Evolutionary conservation across 2,797 vertebrate species (phyloP), one percentile per base, ranked within the genome.

Genomic region (Orientallactaga sibirica): DNA sequence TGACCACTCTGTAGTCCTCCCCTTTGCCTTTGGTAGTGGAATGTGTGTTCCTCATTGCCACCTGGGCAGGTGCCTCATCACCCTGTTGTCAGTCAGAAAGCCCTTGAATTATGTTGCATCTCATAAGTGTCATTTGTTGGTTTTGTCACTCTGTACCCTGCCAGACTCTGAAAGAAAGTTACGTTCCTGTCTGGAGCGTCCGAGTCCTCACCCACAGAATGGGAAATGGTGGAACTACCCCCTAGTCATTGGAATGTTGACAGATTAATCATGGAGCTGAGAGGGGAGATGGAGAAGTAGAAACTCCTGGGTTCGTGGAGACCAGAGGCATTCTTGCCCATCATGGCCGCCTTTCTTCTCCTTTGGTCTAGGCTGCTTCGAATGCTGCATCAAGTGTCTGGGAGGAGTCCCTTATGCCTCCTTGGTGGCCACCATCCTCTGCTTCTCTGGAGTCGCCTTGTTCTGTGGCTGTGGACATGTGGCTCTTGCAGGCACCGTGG

Each of bases 361-460:
- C 93, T 55, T 97, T 97, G 96, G 97, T 98, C 94, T 98, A 99
- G 99, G 99, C 98, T 99, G 99, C 98, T 99, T 99, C 93, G 99
- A 99, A 98, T 99, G 99, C 99, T 99, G 99, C 98, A 99, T 99
- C 98, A 99, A 99, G 98, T 99, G 99, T 98, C 98, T 99, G 98
- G 99, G 99, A 77, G 99, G 99, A 62, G 99, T 99, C 97, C 99
- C 99, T 71, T 99, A 99, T 7, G 99, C 99, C 48, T 99, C 99
- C 0, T 99, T 99, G 95, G 98, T 99, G 98, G 99, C 99, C 94
- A 99, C 99, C 62, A 99, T 99, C 98, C 98, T 99, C 95, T 99
- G 99, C 98, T 99, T 99, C 98, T 99, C 99, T 0, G 99, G 99
- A 27, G 99, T 99, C 0, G 99, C 99, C 16, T 98, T 99, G 95